Percentiles rank a stretch among this genome's conserved stretches.
Evolutionary conservation across 2,113 vertebrate species (phyloP).

Genomic region (Sterna hirundo): DNA sequence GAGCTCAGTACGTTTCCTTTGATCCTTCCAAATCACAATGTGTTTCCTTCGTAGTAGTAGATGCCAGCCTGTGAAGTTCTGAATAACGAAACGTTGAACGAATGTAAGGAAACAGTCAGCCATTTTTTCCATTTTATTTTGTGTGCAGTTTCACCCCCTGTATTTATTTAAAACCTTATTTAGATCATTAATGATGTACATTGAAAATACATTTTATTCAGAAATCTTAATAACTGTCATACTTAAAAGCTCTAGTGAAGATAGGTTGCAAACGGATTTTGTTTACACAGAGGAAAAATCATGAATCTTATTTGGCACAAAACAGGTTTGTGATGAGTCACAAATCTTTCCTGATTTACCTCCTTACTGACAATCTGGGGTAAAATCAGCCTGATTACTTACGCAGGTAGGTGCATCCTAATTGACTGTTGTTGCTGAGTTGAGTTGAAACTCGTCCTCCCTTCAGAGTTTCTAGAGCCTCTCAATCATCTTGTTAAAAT

Average conservation of each 20-base stretch:
- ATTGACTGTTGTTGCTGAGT: background rate
- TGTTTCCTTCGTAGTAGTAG: conserved; percentile 61
- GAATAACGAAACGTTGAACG: conserved; percentile 68
- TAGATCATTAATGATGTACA: conserved; percentile 45
- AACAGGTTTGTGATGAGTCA: background rate
- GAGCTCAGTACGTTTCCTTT: conserved; percentile 54
- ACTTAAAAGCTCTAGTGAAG: conserved; percentile 40
- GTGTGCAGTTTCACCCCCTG: conserved; percentile 38
- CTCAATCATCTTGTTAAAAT: conserved; percentile 21
- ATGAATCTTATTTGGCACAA: background rate
- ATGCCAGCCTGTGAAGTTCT: conserved; percentile 59
- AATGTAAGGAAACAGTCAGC: conserved; percentile 53
- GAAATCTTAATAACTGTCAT: conserved; percentile 43
- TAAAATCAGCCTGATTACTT: background rate
- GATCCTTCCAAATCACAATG: conserved; percentile 62
- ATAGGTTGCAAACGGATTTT: conserved; percentile 23
- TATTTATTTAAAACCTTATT: conserved; percentile 63
- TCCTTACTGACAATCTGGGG: background rate
- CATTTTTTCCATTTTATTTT: conserved; percentile 46
- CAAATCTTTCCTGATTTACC: background rate
- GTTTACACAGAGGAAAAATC: background rate
- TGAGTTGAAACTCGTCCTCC: background rate
- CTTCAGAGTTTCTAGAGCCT: background rate
- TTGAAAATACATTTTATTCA: conserved; percentile 62
- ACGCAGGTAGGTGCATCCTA: background rate